Evolutionary conservation across 2,888 invertebrate genomes (phyloP).

Genomic region (Branchipolynoe longqiensis): DNA sequence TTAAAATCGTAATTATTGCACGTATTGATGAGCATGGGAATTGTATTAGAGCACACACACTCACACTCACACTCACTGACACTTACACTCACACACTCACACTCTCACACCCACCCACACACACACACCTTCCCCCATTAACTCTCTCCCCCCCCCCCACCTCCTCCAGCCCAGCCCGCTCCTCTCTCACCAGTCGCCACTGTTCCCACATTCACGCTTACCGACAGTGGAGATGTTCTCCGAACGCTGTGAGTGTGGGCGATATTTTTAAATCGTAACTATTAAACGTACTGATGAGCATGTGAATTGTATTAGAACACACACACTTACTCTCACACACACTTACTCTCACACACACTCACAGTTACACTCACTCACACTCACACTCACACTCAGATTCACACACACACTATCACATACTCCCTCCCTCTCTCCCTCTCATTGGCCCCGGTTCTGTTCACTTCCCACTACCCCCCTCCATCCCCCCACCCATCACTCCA

Average conservation of each 20-base stretch:
- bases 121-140: not conserved
- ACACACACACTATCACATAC: too few species aligned
- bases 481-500: not conserved
- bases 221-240: too few species aligned
- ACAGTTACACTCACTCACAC: too few species aligned
- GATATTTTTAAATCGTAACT: constrained; percentile 31
- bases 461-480: constrained; percentile 17
- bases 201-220: constrained; percentile 36
- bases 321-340: too few species aligned
- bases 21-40: constrained; percentile 42
- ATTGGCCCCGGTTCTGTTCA: not conserved
- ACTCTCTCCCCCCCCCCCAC: not conserved
- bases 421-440: too few species aligned
- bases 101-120: too few species aligned
- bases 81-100: too few species aligned
- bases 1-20: constrained; percentile 21
- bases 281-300: constrained; percentile 39
- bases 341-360: too few species aligned
- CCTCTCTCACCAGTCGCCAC: not conserved
- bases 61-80: too few species aligned
- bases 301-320: constrained; percentile 18
- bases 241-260: not conserved
- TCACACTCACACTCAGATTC: too few species aligned
- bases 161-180: not conserved
- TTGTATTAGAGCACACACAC: constrained; percentile 7